Evolutionary conservation across 2,797 vertebrate species (phyloP), one percentile per base, ranked within the genome.

Genomic region (Acanthurus leucopareius): DNA sequence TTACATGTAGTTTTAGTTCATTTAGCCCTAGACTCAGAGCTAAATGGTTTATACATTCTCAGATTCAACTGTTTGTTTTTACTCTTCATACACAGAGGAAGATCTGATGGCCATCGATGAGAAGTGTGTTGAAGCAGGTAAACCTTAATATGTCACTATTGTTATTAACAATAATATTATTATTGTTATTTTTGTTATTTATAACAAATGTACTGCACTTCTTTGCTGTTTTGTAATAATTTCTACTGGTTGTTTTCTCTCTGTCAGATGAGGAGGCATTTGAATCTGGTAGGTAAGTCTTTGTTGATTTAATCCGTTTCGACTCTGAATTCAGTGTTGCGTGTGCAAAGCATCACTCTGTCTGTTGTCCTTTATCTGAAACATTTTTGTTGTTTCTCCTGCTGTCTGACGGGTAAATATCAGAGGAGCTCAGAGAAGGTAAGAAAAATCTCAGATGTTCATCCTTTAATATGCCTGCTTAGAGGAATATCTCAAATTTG

Each of bases 341-440:
- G 2, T 13, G 2, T 53, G 16, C 5, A n/a, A 25, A 22, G 54
- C 28, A 32, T 58, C 25, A 0, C 4, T 56, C 58, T 1, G 3
- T 58, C 54, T 61, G 7, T 0, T 4, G 16, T 42, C 16, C 69
- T 44, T 32, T 52, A 60, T 52, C 67, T 54, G 48, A 81, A 70
- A 52, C 52, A 32, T 32, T 32, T 32, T 32, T 32, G 28, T 32
- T 32, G 28, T 32, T 32, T 3, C 38, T 73, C 16, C 44, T 70
- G 54, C 58, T 69, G 73, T 57, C 44, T 85, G 61, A 75, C 11
- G 69, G 65, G 67, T 35, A 65, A 79, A 75, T 44, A 8, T 71
- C 89, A 99, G 98, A 99, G 89, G 98, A 99, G 84, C 95, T 99
- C 87, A 96, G 94, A 94, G 97, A 97, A 94, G 97, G 98, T 99